Evolutionary conservation across 2,113 vertebrate genomes (phyloP), one percentile per base, ranked within the genome.

Genomic region (Pycnonotus jocosus): DNA sequence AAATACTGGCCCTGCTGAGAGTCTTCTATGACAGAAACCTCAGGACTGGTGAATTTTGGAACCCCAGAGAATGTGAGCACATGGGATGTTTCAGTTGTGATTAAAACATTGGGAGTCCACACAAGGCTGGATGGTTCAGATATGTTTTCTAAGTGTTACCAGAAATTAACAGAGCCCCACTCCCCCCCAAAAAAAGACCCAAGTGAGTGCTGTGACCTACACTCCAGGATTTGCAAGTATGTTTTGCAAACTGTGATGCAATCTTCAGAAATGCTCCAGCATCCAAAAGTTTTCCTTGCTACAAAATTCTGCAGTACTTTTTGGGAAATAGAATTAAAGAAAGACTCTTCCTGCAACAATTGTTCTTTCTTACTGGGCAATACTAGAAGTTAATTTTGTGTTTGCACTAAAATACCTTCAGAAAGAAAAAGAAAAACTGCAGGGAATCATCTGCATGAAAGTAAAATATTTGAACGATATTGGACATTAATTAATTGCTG

Each of bases 61-160:
- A 98, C 86, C 98, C 98, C 20, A 97, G 96, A 50, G 95, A 97
- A 44, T 98, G 98, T 98, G 96, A 98, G 98, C 95, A 73, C 48
- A 2, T 5, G 23, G 50, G 40, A n/a, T 64, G 20, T 91, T 81
- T 60, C 30, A 30, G 10, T 2, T 60, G 25, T 57, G 72, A n/a
- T 78, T 81, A 35, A 84, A 84, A 21, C 54, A 38, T 0, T 38
- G n/a, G 12, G 50, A 81, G 11, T 31, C 48, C 61, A 51, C 37
- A 28, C 7, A 17, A 68, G 30, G 31, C 15, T 74, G 15, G 42
- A 12, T 12, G 22, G 12, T 51, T 77, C 53, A 72, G 44, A 12
- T 33, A 3, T 13, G 1, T 48, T 57, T 84, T 56, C 8, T 27
- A 71, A 51, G 6, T 28, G 28, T 60, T 82, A 35, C 10, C 28